A percentile compares a stretch with the other conserved stretches of the same genome.
Conservation (phyloP, 2,888 invertebrate species). For the Apoda limacodes region DNA sequence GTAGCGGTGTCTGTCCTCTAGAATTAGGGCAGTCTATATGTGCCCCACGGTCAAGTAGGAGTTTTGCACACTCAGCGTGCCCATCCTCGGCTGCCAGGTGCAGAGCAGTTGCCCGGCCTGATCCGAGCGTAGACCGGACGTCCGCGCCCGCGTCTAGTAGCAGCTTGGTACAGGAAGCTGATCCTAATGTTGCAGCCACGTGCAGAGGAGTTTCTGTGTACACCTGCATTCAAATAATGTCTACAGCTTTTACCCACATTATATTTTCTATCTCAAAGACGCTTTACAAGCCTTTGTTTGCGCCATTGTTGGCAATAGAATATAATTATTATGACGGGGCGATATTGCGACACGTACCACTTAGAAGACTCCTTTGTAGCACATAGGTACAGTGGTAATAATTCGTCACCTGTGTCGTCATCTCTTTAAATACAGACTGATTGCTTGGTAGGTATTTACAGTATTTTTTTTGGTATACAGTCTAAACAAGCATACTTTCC, state of each 20-base stretch:
- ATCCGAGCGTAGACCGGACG: slow-evolving; percentile 78
- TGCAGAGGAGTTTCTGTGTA: slow-evolving; percentile 89
- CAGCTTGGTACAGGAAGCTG: slow-evolving; percentile 76
- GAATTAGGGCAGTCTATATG: slow-evolving; percentile 80
- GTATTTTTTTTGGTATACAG: too few species aligned
- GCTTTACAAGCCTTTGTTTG: slow-evolving; percentile 1
- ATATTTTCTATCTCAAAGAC: too few species aligned
- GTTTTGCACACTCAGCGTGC: slow-evolving; percentile 79
- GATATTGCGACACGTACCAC: too few species aligned
- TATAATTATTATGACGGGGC: too few species aligned
- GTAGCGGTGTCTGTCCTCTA: slow-evolving; percentile 85
- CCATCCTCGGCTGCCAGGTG: slow-evolving; percentile 92
- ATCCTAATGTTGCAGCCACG: slow-evolving; percentile 82
- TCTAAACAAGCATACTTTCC: too few species aligned
- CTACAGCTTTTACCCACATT: background rate
- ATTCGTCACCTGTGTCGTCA: too few species aligned
- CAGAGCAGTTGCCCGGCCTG: slow-evolving; percentile 80
- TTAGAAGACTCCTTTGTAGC: too few species aligned
- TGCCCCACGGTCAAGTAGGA: slow-evolving; percentile 81
- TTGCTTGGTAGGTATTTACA: too few species aligned
- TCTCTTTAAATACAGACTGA: too few species aligned
- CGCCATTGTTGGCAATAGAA: slow-evolving; percentile 2
- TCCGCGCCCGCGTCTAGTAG: slow-evolving; percentile 84
- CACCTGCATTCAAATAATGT: slow-evolving; percentile 56
- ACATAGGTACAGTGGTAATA: too few species aligned